phyloP scores from a whole-genome alignment of 2,113 vertebrate genomes.

The Fregetta grallaria region DNA sequence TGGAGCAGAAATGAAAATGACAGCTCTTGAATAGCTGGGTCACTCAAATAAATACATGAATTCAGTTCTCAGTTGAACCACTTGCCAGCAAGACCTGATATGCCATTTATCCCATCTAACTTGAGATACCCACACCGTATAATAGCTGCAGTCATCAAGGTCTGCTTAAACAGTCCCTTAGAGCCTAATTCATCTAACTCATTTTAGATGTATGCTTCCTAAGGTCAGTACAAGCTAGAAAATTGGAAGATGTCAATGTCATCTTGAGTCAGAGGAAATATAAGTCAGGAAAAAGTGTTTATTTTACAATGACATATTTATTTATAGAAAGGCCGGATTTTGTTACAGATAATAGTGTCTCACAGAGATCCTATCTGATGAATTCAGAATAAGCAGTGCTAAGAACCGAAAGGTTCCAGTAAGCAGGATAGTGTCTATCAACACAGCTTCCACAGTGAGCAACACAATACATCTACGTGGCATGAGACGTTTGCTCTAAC shows the following conservation, averaged over 20 bases:
- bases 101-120: not conserved
- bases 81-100: not conserved
- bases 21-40: not conserved
- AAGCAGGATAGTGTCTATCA: not conserved
- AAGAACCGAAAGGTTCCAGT: not conserved
- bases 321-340: not conserved
- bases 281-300: not conserved
- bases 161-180: not conserved
- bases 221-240: not conserved
- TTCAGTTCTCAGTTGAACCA: not conserved
- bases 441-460: not conserved
- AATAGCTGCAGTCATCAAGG: not conserved
- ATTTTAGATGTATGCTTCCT: not conserved
- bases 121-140: not conserved
- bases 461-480: not conserved
- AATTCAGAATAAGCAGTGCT: not conserved
- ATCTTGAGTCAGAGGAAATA: not conserved
- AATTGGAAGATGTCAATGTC: not conserved
- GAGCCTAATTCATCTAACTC: not conserved
- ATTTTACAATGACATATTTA: not conserved
- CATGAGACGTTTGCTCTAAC: not conserved
- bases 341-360: not conserved
- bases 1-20: not conserved
- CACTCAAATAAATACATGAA: not conserved
- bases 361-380: not conserved